phyloP scores from a whole-genome alignment of 2,797 vertebrate genomes.

The Gila robusta region DNA sequence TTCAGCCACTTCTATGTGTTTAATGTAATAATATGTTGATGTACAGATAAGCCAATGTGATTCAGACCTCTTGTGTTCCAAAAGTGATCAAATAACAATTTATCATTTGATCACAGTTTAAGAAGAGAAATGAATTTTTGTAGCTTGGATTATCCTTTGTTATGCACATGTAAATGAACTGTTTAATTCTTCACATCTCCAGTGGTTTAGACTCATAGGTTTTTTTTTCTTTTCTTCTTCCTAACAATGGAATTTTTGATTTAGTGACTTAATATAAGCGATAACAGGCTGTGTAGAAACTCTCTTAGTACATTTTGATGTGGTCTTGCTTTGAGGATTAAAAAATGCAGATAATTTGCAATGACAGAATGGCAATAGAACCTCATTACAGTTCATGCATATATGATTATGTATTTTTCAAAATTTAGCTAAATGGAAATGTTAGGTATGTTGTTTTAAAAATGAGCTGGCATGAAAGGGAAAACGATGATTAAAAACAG shows the following conservation, averaged over 20 bases:
- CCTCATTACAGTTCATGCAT: background rate
- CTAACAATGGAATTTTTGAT: background rate
- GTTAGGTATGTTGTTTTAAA: background rate
- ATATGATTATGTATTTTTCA: constrained; percentile 2
- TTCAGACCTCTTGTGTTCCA: constrained; percentile 1
- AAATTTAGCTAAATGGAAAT: background rate
- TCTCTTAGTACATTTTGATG: background rate
- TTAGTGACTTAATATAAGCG: constrained; percentile 17
- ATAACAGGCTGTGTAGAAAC: background rate
- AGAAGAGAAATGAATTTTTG: background rate
- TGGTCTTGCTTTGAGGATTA: background rate
- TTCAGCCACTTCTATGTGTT: background rate
- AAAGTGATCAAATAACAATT: constrained; percentile 34
- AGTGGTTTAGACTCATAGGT: constrained; percentile 3
- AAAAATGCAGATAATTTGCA: background rate
- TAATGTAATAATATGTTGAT: constrained; percentile 13
- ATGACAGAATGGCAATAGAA: background rate
- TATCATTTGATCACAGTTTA: constrained; percentile 7
- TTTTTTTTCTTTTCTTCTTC: background rate
- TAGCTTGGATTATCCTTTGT: constrained; percentile 10
- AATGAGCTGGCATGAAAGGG: background rate
- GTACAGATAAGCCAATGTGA: background rate
- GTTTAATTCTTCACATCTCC: constrained; percentile 44
- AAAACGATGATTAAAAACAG: background rate
- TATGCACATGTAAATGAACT: background rate